Evolutionary conservation across 2,113 vertebrate genomes (phyloP).

Genomic region (Callipepla californica): DNA sequence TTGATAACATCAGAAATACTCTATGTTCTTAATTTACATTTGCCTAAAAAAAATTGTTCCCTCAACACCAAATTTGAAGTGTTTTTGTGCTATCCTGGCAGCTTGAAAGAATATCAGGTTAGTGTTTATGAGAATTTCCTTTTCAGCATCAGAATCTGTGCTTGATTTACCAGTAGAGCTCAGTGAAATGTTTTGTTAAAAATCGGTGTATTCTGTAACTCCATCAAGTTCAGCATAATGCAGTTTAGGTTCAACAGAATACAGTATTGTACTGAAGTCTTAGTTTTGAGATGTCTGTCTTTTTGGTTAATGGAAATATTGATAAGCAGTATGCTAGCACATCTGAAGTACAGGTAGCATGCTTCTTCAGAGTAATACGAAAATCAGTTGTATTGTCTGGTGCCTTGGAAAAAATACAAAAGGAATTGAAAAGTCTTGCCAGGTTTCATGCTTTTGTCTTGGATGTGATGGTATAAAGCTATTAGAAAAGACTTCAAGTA

Average conservation of each 20-base stretch:
- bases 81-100: background rate
- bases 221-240: background rate
- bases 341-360: background rate
- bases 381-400: background rate
- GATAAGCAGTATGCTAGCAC: background rate
- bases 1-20: background rate
- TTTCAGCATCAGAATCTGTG: background rate
- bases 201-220: background rate
- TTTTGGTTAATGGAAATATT: background rate
- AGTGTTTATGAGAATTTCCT: background rate
- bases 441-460: slow-evolving; percentile 25
- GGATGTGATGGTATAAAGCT: background rate
- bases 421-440: background rate
- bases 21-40: background rate
- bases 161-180: background rate
- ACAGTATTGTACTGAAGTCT: background rate
- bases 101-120: background rate
- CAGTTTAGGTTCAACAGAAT: background rate
- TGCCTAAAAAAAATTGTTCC: background rate
- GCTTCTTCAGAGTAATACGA: background rate
- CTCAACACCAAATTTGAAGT: background rate
- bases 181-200: background rate
- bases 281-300: background rate
- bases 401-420: background rate
- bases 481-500: background rate